Evolutionary conservation across 2,113 vertebrate genomes (phyloP).

Genomic region (Scalopus aquaticus): DNA sequence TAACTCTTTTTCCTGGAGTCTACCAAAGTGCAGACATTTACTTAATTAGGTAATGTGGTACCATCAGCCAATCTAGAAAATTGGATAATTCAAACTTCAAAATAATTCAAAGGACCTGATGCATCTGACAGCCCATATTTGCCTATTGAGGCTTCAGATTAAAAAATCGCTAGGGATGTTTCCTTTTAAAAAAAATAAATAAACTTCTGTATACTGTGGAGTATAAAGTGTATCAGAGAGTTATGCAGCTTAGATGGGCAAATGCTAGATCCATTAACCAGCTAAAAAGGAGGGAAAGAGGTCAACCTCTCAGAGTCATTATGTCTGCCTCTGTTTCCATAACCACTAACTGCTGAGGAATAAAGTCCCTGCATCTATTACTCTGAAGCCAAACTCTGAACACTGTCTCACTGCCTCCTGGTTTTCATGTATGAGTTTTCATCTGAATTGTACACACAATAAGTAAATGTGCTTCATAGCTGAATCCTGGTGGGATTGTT

Average conservation of each 20-base stretch:
- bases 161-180: not conserved
- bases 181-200: not conserved
- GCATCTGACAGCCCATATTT: constrained; percentile 1
- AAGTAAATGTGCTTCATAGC: not conserved
- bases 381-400: not conserved
- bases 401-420: not conserved
- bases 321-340: not conserved
- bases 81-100: not conserved
- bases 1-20: constrained; percentile 16
- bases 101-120: constrained; percentile 10
- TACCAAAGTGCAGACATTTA: not conserved
- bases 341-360: not conserved
- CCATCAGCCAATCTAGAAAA: not conserved
- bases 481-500: not conserved
- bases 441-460: not conserved
- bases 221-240: not conserved
- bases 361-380: not conserved
- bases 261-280: not conserved
- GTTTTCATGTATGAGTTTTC: not conserved
- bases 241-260: not conserved
- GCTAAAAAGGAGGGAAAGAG: not conserved
- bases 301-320: not conserved
- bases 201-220: not conserved
- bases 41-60: constrained; percentile 1
- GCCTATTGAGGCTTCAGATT: not conserved